Percentiles rank a stretch among this genome's conserved stretches.
Conservation (phyloP, 2,888 invertebrate genomes). For the Lottia gigantea region DNA sequence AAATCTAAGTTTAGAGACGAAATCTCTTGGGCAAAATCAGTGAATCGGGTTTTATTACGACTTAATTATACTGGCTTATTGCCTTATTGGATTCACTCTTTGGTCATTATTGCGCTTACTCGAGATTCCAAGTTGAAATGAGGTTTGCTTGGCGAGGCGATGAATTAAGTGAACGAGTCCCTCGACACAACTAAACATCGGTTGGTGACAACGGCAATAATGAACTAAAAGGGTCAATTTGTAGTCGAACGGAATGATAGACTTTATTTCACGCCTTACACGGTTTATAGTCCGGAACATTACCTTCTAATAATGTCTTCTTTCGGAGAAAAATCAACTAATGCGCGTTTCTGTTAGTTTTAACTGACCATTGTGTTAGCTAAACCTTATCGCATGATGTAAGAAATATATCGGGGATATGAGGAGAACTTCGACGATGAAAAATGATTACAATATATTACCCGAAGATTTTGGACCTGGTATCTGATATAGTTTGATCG, state of each 20-base stretch:
- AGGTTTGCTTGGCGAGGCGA: conserved; percentile 2
- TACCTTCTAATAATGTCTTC: not conserved
- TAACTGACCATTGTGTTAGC: no score
- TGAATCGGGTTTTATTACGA: not conserved
- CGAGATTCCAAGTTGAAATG: not conserved
- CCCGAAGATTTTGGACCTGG: no score
- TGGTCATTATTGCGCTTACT: not conserved
- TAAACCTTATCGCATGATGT: no score
- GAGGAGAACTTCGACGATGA: no score
- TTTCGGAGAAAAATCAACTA: not conserved
- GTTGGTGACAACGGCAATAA: not conserved
- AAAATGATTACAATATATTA: no score
- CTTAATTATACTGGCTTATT: conserved; percentile 4
- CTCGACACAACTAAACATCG: not conserved
- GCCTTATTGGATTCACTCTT: conserved; percentile 5
- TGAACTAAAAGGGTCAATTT: conserved; percentile 10
- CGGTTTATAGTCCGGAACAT: not conserved
- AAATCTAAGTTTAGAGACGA: no score
- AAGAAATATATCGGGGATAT: no score
- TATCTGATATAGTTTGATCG: no score
- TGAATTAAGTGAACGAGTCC: conserved; percentile 1
- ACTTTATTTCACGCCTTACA: conserved; percentile 7
- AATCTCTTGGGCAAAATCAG: not conserved
- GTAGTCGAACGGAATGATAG: not conserved
- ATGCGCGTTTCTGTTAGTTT: no score